phyloP scores from a whole-genome alignment of 2,113 vertebrate species.

The Anhinga rufa region DNA sequence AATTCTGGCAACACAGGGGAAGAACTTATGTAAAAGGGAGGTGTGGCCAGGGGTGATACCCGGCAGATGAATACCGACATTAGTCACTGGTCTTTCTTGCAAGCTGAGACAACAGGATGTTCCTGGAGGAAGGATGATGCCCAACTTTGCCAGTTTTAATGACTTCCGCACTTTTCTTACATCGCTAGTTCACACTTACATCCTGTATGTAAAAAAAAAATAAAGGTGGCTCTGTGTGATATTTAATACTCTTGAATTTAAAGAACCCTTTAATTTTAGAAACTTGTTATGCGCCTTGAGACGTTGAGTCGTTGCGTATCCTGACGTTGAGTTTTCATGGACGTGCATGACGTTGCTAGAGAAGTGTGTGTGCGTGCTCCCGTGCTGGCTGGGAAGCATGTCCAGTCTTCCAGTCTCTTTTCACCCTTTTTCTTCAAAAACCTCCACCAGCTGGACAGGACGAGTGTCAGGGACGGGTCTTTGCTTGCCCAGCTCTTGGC shows the following conservation, averaged over 20 bases:
- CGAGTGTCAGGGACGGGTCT: not conserved
- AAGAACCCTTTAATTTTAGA: not conserved
- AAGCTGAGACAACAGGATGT: not conserved
- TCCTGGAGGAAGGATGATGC: not conserved
- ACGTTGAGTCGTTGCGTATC: not conserved
- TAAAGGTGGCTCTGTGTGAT: not conserved
- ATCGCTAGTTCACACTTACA: not conserved
- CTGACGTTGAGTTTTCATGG: not conserved
- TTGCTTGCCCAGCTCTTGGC: not conserved
- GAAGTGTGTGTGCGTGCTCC: not conserved
- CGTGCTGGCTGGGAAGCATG: not conserved
- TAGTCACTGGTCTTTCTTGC: not conserved
- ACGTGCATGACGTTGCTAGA: not conserved
- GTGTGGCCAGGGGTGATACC: not conserved
- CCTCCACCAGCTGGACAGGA: not conserved
- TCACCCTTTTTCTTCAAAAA: not conserved
- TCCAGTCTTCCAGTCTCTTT: not conserved
- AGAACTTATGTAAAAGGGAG: not conserved
- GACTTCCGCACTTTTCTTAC: not conserved
- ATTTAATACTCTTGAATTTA: not conserved
- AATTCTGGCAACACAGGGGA: not conserved
- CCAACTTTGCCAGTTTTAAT: not conserved
- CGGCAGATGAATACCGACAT: accelerated
- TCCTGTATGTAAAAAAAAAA: not conserved
- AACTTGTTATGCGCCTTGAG: not conserved